Evolutionary conservation across 2,888 invertebrate species (phyloP).

Genomic region (Mechanitis messenoides): DNA sequence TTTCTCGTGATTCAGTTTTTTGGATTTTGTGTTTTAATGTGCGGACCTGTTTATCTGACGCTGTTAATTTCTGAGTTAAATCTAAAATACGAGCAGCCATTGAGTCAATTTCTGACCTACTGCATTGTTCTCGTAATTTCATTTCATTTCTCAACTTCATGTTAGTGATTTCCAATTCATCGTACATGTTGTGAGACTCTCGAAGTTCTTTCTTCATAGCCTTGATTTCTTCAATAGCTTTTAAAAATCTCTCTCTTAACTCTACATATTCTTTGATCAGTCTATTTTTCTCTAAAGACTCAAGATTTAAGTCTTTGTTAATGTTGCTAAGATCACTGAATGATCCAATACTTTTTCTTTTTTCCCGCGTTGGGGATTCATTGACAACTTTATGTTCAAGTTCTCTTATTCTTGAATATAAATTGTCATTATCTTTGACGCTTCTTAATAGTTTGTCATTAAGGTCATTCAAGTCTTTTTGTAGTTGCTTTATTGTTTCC

Average conservation of each 20-base stretch:
- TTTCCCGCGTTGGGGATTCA: constrained; percentile 74
- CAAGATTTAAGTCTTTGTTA: constrained; percentile 84
- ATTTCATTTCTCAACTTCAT: constrained; percentile 85
- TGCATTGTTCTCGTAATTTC: constrained; percentile 78
- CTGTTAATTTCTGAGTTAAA: constrained; percentile 86
- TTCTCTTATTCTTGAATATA: constrained; percentile 84
- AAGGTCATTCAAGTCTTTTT: constrained; percentile 80
- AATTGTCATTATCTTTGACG: constrained; percentile 85
- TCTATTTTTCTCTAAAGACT: constrained; percentile 83
- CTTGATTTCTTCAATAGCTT: constrained; percentile 88
- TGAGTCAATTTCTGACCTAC: constrained; percentile 83
- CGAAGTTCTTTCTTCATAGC: constrained; percentile 88
- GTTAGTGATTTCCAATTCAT: constrained; percentile 87
- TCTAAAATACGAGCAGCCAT: constrained; percentile 91
- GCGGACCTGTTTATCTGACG: constrained; percentile 88
- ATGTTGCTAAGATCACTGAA: constrained; percentile 88
- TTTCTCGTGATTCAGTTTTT: constrained; percentile 85
- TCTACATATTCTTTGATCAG: constrained; percentile 89
- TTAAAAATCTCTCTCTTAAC: constrained; percentile 84
- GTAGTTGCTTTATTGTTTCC: constrained; percentile 79
- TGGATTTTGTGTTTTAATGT: constrained; percentile 87
- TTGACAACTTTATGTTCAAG: constrained; percentile 78
- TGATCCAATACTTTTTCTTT: constrained; percentile 84
- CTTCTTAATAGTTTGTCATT: constrained; percentile 82
- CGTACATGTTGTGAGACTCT: constrained; percentile 87